phyloP scores from a whole-genome alignment of 1,140 invertebrate genomes.

The Hormaphis cornu region DNA sequence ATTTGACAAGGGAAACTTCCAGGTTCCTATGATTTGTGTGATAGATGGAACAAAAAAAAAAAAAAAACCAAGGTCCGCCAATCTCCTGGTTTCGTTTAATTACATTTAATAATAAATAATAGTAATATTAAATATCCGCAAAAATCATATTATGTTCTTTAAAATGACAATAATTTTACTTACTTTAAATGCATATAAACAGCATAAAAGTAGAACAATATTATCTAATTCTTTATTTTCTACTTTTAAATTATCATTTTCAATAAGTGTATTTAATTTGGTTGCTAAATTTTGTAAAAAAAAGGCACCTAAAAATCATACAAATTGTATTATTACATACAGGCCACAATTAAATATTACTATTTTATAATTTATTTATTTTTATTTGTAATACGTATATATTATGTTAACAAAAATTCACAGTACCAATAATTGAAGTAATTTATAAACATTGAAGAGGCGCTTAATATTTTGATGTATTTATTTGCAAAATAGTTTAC shows the following conservation, averaged over 20 bases:
- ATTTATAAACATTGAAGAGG: neutral
- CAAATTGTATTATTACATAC: constrained; percentile 2
- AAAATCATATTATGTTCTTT: neutral
- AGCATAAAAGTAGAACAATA: constrained; percentile 62
- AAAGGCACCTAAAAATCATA: constrained; percentile 55
- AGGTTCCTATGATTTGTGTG: too few relatives aligned
- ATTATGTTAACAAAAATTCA: too few relatives aligned
- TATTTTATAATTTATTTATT: too few relatives aligned
- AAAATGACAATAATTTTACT: constrained; percentile 18
- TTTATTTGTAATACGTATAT: too few relatives aligned
- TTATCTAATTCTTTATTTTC: constrained; percentile 83
- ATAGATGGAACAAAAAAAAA: too few relatives aligned
- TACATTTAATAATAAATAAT: too few relatives aligned
- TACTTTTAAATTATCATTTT: constrained; percentile 45
- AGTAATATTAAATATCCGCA: too few relatives aligned
- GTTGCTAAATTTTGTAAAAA: constrained; percentile 61
- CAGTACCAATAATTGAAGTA: neutral
- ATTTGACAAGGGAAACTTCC: too few relatives aligned
- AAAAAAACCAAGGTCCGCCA: too few relatives aligned
- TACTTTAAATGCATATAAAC: constrained; percentile 88
- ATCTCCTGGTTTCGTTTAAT: too few relatives aligned
- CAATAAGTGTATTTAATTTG: constrained; percentile 55
- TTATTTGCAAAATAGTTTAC: too few relatives aligned
- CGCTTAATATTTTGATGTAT: neutral
- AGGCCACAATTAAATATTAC: neutral